phyloP scores from a whole-genome alignment of 2,113 vertebrate genomes.

The Benitochromis conjunctus region DNA sequence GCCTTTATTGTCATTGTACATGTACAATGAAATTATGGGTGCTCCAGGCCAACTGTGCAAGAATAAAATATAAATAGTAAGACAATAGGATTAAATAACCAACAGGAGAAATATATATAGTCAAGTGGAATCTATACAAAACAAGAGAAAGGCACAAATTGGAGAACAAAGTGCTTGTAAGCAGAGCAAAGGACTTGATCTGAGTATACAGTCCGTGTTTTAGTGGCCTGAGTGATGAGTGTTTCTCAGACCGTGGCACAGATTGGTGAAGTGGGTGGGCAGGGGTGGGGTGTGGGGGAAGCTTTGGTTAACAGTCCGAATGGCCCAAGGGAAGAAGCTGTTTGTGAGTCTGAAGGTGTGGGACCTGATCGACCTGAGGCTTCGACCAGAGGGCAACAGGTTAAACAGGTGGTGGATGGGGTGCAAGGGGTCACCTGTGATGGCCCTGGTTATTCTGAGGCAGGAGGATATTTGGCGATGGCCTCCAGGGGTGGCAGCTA shows the following conservation, averaged over 20 bases:
- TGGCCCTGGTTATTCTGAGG: background rate
- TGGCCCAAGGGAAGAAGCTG: background rate
- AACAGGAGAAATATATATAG: background rate
- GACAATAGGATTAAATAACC: background rate
- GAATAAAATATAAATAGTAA: background rate
- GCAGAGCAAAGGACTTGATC: background rate
- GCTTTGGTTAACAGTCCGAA: background rate
- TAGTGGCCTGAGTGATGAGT: background rate
- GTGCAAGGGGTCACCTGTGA: background rate
- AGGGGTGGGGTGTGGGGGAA: background rate
- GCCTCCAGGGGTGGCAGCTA: background rate
- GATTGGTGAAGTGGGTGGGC: background rate
- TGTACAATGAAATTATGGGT: background rate
- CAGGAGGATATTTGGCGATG: background rate
- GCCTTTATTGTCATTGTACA: accelerated
- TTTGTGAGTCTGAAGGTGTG: background rate
- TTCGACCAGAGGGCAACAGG: background rate
- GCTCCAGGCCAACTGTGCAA: background rate
- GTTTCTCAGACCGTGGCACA: background rate
- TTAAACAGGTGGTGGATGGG: background rate
- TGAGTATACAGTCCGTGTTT: background rate
- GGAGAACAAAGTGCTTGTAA: background rate
- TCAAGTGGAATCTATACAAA: background rate
- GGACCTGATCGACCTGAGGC: background rate
- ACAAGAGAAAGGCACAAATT: background rate